Evolutionary conservation across 2,797 vertebrate genomes (phyloP).

Genomic region (Pelodytes ibericus): DNA sequence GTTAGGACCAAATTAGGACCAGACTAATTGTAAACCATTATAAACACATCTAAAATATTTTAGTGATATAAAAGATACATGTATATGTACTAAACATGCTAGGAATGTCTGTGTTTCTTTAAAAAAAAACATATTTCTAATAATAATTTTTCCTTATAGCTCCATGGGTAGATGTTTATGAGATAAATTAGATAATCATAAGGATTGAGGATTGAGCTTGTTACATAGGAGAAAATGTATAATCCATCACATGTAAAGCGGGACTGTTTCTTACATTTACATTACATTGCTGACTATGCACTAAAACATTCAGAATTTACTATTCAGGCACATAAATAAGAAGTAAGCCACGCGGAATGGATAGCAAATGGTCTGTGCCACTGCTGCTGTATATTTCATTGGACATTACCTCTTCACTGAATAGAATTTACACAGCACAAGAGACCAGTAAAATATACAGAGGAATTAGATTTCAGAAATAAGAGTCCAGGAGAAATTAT

Average conservation of each 20-base stretch:
- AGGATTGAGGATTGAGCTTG: background rate
- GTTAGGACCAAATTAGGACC: too few relatives aligned
- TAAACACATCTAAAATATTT: too few relatives aligned
- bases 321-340: constrained; percentile 46
- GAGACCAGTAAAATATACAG: constrained; percentile 46
- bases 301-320: constrained; percentile 1
- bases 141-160: too few relatives aligned
- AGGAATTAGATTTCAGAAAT: constrained; percentile 45
- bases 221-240: background rate
- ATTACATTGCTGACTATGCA: background rate
- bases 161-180: too few relatives aligned
- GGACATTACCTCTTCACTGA: constrained; percentile 38
- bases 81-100: too few relatives aligned
- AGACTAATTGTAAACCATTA: too few relatives aligned
- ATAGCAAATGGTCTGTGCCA: constrained; percentile 48
- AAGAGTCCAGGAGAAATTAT: constrained; percentile 21
- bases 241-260: background rate
- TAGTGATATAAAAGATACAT: too few relatives aligned
- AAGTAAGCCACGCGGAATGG: constrained; percentile 25
- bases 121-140: too few relatives aligned
- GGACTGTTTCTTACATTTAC: background rate
- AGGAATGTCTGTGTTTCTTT: too few relatives aligned
- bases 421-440: constrained; percentile 40
- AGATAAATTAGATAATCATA: too few relatives aligned
- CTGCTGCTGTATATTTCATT: constrained; percentile 25